Evolutionary conservation across 2,888 invertebrate genomes (phyloP).

Genomic region (Loripinus fragilis): DNA sequence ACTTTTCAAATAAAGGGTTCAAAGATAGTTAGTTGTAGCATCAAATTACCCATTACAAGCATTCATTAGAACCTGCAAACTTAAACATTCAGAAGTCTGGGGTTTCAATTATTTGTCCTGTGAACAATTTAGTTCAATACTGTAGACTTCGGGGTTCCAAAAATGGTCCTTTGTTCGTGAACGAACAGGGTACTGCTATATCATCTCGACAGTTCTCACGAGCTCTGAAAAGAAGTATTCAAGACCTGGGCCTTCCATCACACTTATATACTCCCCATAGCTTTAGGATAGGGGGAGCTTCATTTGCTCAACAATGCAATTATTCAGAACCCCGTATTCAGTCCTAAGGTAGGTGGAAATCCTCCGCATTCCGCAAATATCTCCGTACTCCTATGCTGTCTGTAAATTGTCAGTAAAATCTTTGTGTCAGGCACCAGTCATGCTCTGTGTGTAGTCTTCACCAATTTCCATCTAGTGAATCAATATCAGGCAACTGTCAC

Average conservation of each 20-base stretch:
- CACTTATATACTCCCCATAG: slow-evolving; percentile 2
- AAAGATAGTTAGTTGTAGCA: background rate
- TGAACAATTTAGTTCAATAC: background rate
- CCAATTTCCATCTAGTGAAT: background rate
- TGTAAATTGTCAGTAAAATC: background rate
- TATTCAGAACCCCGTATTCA: background rate
- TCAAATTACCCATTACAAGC: slow-evolving; percentile 16
- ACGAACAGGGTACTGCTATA: background rate
- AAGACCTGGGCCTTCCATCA: background rate
- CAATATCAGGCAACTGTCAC: background rate
- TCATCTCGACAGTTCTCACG: slow-evolving; percentile 1
- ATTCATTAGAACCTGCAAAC: background rate
- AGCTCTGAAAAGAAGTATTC: background rate
- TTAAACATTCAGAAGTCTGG: background rate
- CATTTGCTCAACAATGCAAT: background rate
- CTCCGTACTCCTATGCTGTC: background rate
- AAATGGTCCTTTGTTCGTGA: background rate
- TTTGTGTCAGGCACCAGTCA: background rate
- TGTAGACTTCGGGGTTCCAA: background rate
- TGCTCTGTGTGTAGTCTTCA: slow-evolving; percentile 1
- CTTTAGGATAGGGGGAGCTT: background rate
- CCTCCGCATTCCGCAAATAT: background rate
- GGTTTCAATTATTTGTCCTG: background rate
- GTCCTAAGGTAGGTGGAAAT: slow-evolving; percentile 3
- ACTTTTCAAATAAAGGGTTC: slow-evolving; percentile 1